Percentiles rank a stretch among this genome's conserved stretches.
phyloP scores from a whole-genome alignment of 2,888 invertebrate genomes.

The Serripes groenlandicus region DNA sequence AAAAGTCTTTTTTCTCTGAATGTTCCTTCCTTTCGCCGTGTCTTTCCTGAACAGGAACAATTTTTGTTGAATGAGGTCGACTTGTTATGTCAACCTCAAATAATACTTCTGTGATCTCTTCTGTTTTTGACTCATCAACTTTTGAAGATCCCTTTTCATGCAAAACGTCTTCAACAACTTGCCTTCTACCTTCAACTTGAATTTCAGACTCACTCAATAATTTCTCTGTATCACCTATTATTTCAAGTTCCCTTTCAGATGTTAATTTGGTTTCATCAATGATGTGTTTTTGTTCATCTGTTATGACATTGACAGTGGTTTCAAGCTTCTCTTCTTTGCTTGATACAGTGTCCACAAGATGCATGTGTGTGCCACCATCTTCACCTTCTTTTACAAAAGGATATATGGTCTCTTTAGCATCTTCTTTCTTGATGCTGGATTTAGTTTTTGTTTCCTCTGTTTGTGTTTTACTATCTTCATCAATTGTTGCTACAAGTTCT shows the following conservation, averaged over 20 bases:
- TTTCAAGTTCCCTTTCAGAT: slow-evolving; percentile 41
- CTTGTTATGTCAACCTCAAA: slow-evolving; percentile 53
- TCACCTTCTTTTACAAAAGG: slow-evolving; percentile 49
- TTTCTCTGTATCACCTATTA: slow-evolving; percentile 35
- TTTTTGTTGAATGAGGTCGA: slow-evolving; percentile 22
- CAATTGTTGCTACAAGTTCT: slow-evolving; percentile 52
- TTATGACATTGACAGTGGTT: slow-evolving; percentile 35
- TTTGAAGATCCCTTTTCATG: slow-evolving; percentile 44
- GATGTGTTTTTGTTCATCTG: slow-evolving; percentile 49
- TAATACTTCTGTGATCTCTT: slow-evolving; percentile 51
- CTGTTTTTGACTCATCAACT: slow-evolving; percentile 46
- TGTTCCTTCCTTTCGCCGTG: slow-evolving; percentile 53
- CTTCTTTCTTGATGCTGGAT: slow-evolving; percentile 53
- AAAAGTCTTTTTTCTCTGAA: slow-evolving; percentile 27
- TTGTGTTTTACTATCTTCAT: slow-evolving; percentile 49
- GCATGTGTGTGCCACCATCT: slow-evolving; percentile 36
- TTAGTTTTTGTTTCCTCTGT: slow-evolving; percentile 54
- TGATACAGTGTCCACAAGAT: slow-evolving; percentile 59
- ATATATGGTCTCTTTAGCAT: slow-evolving; percentile 59
- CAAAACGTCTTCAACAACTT: slow-evolving; percentile 21
- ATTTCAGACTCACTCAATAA: slow-evolving; percentile 41
- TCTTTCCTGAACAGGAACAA: slow-evolving; percentile 52
- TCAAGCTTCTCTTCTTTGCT: slow-evolving; percentile 60
- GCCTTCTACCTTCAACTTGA: slow-evolving; percentile 38
- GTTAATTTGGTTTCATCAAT: slow-evolving; percentile 58